Percentiles rank a stretch among this genome's conserved stretches.
Evolutionary conservation across 2,797 vertebrate genomes (phyloP).

Genomic region (Lepus townsendii): DNA sequence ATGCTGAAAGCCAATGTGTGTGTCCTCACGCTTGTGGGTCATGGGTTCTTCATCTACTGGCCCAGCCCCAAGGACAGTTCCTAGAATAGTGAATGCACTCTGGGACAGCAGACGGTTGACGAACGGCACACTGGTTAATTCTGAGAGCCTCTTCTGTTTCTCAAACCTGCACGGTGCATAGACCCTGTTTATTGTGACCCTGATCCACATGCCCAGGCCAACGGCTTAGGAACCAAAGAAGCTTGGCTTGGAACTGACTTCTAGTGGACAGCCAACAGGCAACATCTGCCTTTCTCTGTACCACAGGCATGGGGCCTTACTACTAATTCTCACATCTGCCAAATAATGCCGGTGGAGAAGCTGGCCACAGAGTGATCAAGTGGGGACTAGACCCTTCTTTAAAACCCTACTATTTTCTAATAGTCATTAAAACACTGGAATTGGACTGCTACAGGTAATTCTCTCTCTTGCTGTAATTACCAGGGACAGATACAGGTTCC

Average conservation of each 20-base stretch:
- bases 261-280: not conserved
- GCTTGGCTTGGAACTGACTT: slow-evolving; percentile 16
- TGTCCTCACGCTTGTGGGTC: not conserved
- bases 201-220: not conserved
- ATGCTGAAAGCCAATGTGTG: not conserved
- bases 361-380: not conserved
- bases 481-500: not conserved
- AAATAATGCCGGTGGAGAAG: not conserved
- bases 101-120: not conserved
- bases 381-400: not conserved
- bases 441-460: not conserved
- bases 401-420: not conserved
- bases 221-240: not conserved
- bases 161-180: not conserved
- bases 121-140: not conserved
- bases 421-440: slow-evolving; percentile 8
- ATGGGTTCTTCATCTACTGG: not conserved
- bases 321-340: not conserved
- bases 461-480: not conserved
- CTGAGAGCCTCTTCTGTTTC: not conserved
- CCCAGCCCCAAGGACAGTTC: not conserved
- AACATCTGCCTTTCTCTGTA: not conserved
- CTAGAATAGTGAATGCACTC: not conserved
- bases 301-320: not conserved
- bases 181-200: not conserved